These are phyloP conservation scores for Aquatica leii DNA, from an alignment of 2,888 invertebrate genomes.

Conservation along the genomic window DNA sequence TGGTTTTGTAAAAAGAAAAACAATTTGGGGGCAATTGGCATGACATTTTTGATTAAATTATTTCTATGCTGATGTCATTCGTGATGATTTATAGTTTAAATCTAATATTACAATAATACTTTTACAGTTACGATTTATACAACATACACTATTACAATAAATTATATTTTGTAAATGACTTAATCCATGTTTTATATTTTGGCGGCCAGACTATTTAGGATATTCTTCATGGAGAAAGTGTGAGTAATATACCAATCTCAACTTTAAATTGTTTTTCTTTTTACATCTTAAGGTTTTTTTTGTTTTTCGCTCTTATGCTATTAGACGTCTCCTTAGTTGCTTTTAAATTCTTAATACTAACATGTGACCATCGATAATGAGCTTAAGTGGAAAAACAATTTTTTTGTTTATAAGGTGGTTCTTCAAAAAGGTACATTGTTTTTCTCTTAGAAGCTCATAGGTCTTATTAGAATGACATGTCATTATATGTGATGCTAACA, in stretches of 20 bases:
- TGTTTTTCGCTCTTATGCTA: conserved; percentile 14
- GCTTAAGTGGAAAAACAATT: conserved; percentile 20
- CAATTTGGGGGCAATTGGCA: too few species aligned
- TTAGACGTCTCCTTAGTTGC: conserved; percentile 5
- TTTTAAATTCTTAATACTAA: background rate
- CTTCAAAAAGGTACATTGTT: conserved; percentile 14
- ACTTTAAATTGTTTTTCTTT: conserved; percentile 41
- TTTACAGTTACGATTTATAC: too few species aligned
- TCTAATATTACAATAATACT: too few species aligned
- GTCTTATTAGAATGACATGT: conserved; percentile 43
- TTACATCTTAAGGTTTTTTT: conserved; percentile 44
- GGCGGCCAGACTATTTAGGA: conserved; percentile 52
- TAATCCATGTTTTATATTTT: conserved; percentile 29
- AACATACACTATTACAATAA: background rate
- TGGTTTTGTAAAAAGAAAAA: too few species aligned
- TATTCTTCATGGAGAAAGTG: conserved; percentile 56
- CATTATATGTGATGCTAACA: conserved; percentile 61
- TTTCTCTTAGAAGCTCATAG: conserved; percentile 25
- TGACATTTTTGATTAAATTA: too few species aligned
- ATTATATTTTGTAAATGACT: background rate
- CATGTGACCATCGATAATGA: background rate
- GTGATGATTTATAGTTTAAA: too few species aligned
- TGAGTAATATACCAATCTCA: conserved; percentile 50
- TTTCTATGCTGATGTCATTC: too few species aligned
- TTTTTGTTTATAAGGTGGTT: background rate